Base-by-base conservation (phyloP, 2,113 vertebrate species). In the Xiphophorus maculatus region DNA sequence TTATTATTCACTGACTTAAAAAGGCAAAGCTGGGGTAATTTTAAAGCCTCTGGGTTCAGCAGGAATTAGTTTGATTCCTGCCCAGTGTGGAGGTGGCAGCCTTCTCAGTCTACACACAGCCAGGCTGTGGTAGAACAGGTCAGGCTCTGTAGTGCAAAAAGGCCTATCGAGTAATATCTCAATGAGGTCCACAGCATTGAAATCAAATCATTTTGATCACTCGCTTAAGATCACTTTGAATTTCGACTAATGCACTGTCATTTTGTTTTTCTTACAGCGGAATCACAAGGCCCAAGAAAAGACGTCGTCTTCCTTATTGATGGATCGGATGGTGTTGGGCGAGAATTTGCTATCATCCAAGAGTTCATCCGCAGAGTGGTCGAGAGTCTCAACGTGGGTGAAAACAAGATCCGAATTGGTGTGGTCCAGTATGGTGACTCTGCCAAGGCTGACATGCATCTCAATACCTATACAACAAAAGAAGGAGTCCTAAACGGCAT, bases 301-400 rank as follows among this genome's bases (percentile, higher is more conserved):
- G 98, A 99, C 14, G 81, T 99, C 32, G 91, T 99, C 75, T 99
- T 99, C 87, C 92, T 99, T 44, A 91, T 99, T 0, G 98, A 99
- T 58, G 97, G 98, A 77, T 99, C 98, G 0, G 95, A 96, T 17
- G 93, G 89, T 0, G 94, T 96, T 87, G 93, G 95, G 81, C 92
- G 85, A 1, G 95, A 96, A 63, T 99, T 98, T 77, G 84, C 95
- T 25, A 91, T 96, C 51, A 83, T 99, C 82, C 95, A 95, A 79
- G 93, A 94, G 0, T 99, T 99, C 76, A 86, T 99, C 48, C 92
- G 94, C 72, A 94, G 88, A 30, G 83, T 98, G 1, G 96, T 98
- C 2, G 95, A 97, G 69, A 95, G 84, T 76, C 93, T 99, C 62
- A 95, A 96, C 1, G 93, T 99, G 1, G 96, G 95, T 7, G 95